Conservation (phyloP, 1,140 invertebrate genomes). For the Nautilus pompilius region DNA sequence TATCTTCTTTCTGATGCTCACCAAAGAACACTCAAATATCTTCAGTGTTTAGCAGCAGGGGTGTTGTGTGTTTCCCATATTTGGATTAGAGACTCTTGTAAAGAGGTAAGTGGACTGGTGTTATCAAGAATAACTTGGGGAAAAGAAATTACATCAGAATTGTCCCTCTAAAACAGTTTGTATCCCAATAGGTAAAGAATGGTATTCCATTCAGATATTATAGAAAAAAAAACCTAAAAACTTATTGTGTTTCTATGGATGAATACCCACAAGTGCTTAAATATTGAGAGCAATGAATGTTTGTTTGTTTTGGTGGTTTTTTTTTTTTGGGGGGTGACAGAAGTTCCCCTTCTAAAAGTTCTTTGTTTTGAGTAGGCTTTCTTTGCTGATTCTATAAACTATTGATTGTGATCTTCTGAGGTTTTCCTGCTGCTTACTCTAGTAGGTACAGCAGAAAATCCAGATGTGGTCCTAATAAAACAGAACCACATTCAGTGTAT, state of each 20-base stretch:
- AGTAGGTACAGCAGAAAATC: neutral
- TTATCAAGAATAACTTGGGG: neutral
- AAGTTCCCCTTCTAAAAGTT: neutral
- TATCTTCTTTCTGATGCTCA: constrained; percentile 48
- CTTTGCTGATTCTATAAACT: neutral
- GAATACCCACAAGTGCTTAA: too few species aligned
- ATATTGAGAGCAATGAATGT: too few species aligned
- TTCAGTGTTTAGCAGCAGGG: constrained; percentile 52
- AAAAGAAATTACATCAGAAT: neutral
- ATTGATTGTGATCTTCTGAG: neutral
- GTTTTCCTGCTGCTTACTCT: neutral
- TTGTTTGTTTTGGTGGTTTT: too few species aligned
- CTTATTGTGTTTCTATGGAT: too few species aligned
- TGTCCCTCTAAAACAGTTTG: neutral
- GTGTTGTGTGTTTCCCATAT: constrained; percentile 51
- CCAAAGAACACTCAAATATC: constrained; percentile 53
- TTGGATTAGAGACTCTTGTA: constrained; percentile 51
- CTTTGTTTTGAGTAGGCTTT: neutral
- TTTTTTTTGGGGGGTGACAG: too few species aligned
- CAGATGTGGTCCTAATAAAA: neutral
- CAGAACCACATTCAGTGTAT: neutral
- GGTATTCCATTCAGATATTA: neutral
- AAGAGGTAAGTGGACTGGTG: constrained; percentile 22
- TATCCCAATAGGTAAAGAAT: neutral
- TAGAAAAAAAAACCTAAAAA: too few species aligned